Evolutionary conservation across 2,797 vertebrate genomes (phyloP).

Genomic region (Hemibagrus guttatus): DNA sequence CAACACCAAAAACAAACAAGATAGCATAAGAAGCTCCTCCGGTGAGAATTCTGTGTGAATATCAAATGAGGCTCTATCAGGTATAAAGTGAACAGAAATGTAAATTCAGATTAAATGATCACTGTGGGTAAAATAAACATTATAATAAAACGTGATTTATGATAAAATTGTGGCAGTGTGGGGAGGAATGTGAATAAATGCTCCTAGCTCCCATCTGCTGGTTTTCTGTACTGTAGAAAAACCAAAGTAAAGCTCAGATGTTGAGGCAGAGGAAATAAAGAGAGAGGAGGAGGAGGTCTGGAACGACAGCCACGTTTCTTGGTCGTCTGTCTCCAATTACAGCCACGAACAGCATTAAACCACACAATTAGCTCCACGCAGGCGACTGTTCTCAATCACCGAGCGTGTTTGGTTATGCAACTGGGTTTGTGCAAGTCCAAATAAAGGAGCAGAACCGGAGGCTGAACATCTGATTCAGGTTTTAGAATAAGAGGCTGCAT

Average conservation of each 20-base stretch:
- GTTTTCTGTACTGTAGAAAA: background rate
- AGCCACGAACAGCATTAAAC: slow-evolving; percentile 57
- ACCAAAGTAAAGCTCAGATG: background rate
- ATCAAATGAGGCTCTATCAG: too few relatives aligned
- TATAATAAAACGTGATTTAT: background rate
- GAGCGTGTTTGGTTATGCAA: slow-evolving; percentile 57
- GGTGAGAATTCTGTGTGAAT: too few relatives aligned
- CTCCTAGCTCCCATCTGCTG: background rate
- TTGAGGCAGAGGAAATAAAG: background rate
- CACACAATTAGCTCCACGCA: slow-evolving; percentile 67
- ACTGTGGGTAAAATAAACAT: background rate
- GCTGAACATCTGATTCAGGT: slow-evolving; percentile 66
- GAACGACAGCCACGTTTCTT: slow-evolving; percentile 26
- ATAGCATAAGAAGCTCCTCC: too few relatives aligned
- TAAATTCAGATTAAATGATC: background rate
- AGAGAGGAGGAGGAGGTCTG: background rate
- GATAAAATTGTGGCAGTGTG: background rate
- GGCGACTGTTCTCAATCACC: slow-evolving; percentile 58
- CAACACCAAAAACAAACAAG: too few relatives aligned
- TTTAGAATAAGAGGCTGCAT: slow-evolving; percentile 55
- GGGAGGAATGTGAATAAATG: background rate
- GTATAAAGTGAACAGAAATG: background rate
- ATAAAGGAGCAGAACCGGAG: slow-evolving; percentile 48
- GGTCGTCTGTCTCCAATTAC: slow-evolving; percentile 68
- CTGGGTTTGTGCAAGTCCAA: slow-evolving; percentile 52